phyloP scores from a whole-genome alignment of 2,113 vertebrate species.

The Protomyctophum bolini region DNA sequence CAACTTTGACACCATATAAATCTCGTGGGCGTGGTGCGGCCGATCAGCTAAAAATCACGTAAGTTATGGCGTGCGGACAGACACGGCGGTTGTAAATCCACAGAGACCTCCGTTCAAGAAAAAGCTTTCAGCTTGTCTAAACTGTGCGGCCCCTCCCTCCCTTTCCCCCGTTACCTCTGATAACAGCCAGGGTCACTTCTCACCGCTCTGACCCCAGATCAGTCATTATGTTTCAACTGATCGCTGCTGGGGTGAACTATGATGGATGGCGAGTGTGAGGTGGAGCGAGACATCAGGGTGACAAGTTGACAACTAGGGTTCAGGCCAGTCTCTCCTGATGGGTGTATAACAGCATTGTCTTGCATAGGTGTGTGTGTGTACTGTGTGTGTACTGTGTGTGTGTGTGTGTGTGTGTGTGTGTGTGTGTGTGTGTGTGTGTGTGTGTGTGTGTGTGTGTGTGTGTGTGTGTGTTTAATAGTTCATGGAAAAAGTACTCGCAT shows the following conservation, averaged over 20 bases:
- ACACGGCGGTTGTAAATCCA: background rate
- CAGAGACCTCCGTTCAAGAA: background rate
- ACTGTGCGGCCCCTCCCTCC: background rate
- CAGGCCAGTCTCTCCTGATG: no score
- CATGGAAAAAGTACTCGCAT: no score
- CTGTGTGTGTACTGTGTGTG: no score
- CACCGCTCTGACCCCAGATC: background rate
- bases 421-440: background rate
- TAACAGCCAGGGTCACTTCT: background rate
- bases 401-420: conserved; percentile 3
- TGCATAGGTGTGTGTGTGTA: background rate
- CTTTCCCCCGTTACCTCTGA: background rate
- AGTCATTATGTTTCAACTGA: no score
- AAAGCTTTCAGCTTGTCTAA: background rate
- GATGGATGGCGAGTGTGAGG: no score
- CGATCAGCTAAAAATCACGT: conserved; percentile 11
- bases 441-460: background rate
- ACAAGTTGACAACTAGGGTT: no score
- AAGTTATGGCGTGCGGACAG: conserved; percentile 47
- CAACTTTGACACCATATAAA: conserved; percentile 39
- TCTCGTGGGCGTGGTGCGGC: conserved; percentile 29
- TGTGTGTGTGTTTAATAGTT: background rate
- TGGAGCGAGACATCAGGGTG: no score
- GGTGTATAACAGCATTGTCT: no score
- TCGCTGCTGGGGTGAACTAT: no score